phyloP scores from a whole-genome alignment of 2,888 invertebrate genomes.

The Thereva unica region DNA sequence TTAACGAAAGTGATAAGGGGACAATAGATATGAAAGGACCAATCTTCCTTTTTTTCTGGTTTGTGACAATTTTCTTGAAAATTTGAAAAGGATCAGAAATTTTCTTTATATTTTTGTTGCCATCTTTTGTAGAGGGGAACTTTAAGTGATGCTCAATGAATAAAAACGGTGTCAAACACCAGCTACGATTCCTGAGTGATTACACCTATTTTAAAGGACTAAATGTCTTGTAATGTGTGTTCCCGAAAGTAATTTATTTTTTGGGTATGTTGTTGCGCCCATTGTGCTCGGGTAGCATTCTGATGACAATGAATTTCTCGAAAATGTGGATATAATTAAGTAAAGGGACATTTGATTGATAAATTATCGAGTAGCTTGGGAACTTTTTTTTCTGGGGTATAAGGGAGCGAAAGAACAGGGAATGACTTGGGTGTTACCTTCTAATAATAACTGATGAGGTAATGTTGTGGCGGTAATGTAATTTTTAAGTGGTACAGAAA shows the following conservation, averaged over 20 bases:
- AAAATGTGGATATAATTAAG: no score
- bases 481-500: no score
- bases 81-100: slow-evolving; percentile 11
- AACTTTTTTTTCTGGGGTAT: no score
- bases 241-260: slow-evolving; percentile 17
- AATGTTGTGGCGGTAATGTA: no score
- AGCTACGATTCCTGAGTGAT: slow-evolving; percentile 24
- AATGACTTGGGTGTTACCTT: no score
- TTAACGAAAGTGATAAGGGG: slow-evolving; percentile 5
- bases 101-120: background rate
- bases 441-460: no score
- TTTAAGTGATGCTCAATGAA: slow-evolving; percentile 21
- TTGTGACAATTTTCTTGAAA: slow-evolving; percentile 1
- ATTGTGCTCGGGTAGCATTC: no score
- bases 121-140: slow-evolving; percentile 9
- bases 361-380: no score
- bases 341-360: no score
- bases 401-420: no score
- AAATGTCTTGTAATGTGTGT: slow-evolving; percentile 11
- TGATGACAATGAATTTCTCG: no score
- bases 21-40: slow-evolving; percentile 6
- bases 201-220: slow-evolving; percentile 9
- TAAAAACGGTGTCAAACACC: slow-evolving; percentile 29
- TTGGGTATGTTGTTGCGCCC: background rate
- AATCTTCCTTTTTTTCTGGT: slow-evolving; percentile 12